Evolutionary conservation across 2,888 invertebrate genomes (phyloP).

Genomic region (Dryadula phaetusa): DNA sequence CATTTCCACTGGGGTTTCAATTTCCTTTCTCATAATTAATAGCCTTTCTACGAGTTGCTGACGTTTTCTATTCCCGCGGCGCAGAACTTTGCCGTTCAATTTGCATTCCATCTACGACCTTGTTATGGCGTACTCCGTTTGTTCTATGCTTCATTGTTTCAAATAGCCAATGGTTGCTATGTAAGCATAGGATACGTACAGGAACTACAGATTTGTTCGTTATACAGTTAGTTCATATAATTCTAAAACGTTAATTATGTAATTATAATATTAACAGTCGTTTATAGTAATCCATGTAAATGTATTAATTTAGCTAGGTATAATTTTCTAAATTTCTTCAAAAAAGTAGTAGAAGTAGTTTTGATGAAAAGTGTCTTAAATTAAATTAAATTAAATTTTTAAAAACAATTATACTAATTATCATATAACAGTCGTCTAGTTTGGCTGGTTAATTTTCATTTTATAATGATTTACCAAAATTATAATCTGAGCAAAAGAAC

Average conservation of each 20-base stretch:
- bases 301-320: background rate
- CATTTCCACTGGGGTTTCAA: constrained; percentile 83
- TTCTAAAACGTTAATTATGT: background rate
- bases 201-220: background rate
- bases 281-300: too few species aligned
- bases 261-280: background rate
- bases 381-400: too few species aligned
- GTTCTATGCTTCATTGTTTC: constrained; percentile 45
- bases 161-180: constrained; percentile 29
- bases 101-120: constrained; percentile 66
- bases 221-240: background rate
- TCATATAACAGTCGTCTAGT: too few species aligned
- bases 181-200: background rate
- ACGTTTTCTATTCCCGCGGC: constrained; percentile 72
- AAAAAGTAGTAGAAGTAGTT: too few species aligned
- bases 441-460: too few species aligned
- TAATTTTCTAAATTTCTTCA: too few species aligned
- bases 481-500: too few species aligned
- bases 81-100: constrained; percentile 74
- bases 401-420: too few species aligned
- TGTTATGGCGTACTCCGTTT: constrained; percentile 52
- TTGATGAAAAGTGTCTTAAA: too few species aligned
- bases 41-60: constrained; percentile 76
- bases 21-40: constrained; percentile 83
- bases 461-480: too few species aligned